phyloP scores from a whole-genome alignment of 2,888 invertebrate species.

The Xylophagus ater region DNA sequence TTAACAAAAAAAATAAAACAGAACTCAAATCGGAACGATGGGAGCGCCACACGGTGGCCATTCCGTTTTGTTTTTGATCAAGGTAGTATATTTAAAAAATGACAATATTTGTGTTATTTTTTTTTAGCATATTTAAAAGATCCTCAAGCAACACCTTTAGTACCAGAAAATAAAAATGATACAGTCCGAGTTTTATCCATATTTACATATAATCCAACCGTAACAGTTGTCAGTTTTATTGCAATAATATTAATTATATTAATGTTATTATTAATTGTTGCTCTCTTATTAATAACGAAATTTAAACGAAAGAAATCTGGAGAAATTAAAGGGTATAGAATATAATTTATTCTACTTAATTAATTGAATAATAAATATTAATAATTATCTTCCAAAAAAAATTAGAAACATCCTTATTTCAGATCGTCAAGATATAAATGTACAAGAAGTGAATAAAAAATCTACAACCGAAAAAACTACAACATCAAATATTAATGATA shows the following conservation, averaged over 20 bases:
- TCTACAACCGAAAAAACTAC: too few relatives aligned
- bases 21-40: too few relatives aligned
- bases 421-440: too few relatives aligned
- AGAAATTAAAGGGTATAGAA: constrained; percentile 31
- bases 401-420: too few relatives aligned
- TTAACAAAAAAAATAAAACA: too few relatives aligned
- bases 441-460: too few relatives aligned
- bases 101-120: not conserved
- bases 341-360: not conserved
- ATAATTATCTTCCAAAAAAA: too few relatives aligned
- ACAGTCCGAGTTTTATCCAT: constrained; percentile 29
- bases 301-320: constrained; percentile 26
- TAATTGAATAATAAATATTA: not conserved
- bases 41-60: too few relatives aligned
- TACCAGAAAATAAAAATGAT: constrained; percentile 31
- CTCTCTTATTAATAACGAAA: constrained; percentile 31
- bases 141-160: constrained; percentile 37
- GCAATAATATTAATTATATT: constrained; percentile 32
- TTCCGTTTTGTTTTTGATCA: too few relatives aligned
- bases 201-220: constrained; percentile 31
- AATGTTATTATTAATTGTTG: constrained; percentile 25
- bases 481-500: too few relatives aligned
- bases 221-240: constrained; percentile 31
- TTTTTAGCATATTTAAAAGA: constrained; percentile 35
- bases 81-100: too few relatives aligned